These are phyloP conservation scores for Clitarchus hookeri DNA, from an alignment of 2,888 invertebrate species.

Conservation along the genomic window DNA sequence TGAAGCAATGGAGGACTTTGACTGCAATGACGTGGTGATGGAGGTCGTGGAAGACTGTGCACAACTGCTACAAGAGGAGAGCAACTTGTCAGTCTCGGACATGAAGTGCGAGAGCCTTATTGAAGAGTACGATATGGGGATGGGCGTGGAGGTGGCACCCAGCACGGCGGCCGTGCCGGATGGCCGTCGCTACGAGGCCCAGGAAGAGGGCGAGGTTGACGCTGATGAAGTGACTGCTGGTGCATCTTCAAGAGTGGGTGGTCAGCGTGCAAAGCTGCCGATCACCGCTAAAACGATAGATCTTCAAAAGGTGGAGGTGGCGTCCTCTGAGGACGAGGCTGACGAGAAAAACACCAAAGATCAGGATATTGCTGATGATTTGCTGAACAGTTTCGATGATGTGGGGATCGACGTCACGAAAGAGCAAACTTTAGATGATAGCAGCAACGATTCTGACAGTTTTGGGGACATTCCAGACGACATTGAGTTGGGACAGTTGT, in stretches of 20 bases:
- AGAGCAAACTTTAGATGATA: background rate
- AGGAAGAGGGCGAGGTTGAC: background rate
- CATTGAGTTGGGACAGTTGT: constrained; percentile 27
- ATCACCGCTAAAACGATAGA: too few relatives aligned
- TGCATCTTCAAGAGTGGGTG: background rate
- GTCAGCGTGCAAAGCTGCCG: background rate
- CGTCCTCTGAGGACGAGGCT: background rate
- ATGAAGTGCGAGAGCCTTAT: background rate
- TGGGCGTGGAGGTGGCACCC: background rate
- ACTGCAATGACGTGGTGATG: background rate
- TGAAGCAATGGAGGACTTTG: background rate
- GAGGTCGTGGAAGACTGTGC: background rate
- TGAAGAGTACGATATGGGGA: background rate
- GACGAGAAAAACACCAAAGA: background rate
- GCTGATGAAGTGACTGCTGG: background rate
- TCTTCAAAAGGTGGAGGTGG: background rate
- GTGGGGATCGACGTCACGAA: background rate
- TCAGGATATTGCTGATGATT: background rate
- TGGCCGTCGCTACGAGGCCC: background rate
- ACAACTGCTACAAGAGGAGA: background rate
- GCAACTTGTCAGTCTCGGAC: background rate
- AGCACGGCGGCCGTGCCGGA: background rate
- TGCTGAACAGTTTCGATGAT: background rate
- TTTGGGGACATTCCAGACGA: background rate
- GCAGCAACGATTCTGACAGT: background rate